Evolutionary conservation across 2,797 vertebrate species (phyloP), one percentile per base, ranked within the genome.

Genomic region (Tenualosa ilisha): DNA sequence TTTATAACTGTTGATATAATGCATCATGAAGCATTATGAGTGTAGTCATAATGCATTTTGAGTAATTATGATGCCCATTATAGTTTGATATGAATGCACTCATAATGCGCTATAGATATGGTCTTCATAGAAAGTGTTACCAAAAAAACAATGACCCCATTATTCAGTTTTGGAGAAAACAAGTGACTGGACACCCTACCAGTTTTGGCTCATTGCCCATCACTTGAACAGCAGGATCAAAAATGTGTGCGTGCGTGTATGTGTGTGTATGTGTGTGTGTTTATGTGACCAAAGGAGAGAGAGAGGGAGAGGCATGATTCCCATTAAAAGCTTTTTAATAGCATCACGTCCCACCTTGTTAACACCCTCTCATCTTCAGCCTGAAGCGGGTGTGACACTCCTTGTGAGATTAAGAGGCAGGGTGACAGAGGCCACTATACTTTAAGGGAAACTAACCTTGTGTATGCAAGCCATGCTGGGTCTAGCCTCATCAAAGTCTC

Each of bases 321-420:
- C 72, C 7, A 59, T 83, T 84, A 81, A 46, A 43, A 54, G 72
- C 46, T 72, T 85, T 86, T 83, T 83, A 88, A 85, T 86, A 86
- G 75, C 84, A 81, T 83, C 72, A 40, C 84, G 65, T 83, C 83
- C 65, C 51, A 46, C 50, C 49, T 82, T 86, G 24, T 88, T 54
- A 83, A 83, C 85, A 84, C 56, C 40, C 75, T 82, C 81, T 83
- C 68, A 81, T 72, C 49, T 9, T 49, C 68, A 81, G 43, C n/a
- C 81, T 83, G 79, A 46, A 79, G 72, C 40, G 8, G 72, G 37
- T 43, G 2, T 46, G 72, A 22, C 72, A 79, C 40, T 75, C 68
- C 12, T 37, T 9, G 40, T 43, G 72, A 79, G 37, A 46, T 20
- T 9, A 79, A 46, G 12, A 46, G 0, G 43, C 37, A 79, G 7